Percentiles rank a stretch among this genome's conserved stretches.
Evolutionary conservation across 2,888 invertebrate species (phyloP).

Genomic region (Drosophila antonietae): DNA sequence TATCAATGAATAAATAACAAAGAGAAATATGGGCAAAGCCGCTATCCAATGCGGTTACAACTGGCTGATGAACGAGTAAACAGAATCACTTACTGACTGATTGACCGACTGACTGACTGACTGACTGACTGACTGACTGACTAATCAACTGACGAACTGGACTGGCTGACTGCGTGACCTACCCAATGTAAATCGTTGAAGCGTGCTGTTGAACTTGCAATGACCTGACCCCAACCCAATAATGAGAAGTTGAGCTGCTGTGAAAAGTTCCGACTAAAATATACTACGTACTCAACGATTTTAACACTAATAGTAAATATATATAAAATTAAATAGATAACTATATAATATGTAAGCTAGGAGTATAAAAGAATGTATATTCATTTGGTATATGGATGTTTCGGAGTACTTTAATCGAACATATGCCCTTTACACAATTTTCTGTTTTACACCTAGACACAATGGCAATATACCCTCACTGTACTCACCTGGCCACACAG

Average conservation of each 20-base stretch:
- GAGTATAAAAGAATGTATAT: not conserved
- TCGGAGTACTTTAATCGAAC: not conserved
- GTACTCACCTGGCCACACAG: conserved; percentile 90
- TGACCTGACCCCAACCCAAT: conserved; percentile 28
- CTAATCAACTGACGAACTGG: conserved; percentile 5
- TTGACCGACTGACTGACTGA: not conserved
- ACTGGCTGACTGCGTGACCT: conserved; percentile 28
- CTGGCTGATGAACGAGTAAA: conserved; percentile 41
- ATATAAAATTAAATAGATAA: not conserved
- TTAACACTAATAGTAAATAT: not conserved
- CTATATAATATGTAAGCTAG: not conserved
- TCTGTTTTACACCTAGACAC: not conserved
- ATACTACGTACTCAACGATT: not conserved
- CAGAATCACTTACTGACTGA: conserved; percentile 5
- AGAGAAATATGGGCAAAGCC: conserved; percentile 54
- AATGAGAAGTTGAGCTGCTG: no score
- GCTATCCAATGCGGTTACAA: conserved; percentile 64
- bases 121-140: conserved; percentile 2
- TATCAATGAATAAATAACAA: conserved; percentile 60
- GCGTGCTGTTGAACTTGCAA: conserved; percentile 52
- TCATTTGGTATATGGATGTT: not conserved
- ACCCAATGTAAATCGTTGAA: conserved; percentile 46
- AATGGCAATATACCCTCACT: not conserved
- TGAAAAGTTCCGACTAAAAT: not conserved
- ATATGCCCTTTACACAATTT: not conserved